Percentiles rank a stretch among this genome's conserved stretches.
Evolutionary conservation across 2,888 invertebrate species (phyloP).

Genomic region (Pterostichus madidus): DNA sequence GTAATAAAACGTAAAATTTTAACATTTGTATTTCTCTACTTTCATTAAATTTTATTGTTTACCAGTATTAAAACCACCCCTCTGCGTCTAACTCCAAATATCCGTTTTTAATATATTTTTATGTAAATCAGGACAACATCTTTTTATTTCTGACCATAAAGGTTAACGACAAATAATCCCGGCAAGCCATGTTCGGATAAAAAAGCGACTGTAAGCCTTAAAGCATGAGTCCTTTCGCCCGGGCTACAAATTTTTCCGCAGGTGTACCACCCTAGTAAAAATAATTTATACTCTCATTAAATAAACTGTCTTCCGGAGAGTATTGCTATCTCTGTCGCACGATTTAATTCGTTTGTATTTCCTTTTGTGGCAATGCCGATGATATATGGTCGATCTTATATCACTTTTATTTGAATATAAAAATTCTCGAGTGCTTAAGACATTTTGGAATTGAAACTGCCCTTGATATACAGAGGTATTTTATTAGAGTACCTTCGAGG

Average conservation of each 20-base stretch:
- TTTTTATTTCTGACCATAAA: too few relatives aligned
- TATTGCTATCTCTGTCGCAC: conserved; percentile 8
- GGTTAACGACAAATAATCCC: too few relatives aligned
- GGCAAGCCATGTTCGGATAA: too few relatives aligned
- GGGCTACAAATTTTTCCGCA: neutral
- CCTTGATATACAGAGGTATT: neutral
- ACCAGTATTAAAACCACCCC: too few relatives aligned
- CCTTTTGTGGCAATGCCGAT: conserved; percentile 7
- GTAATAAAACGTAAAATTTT: too few relatives aligned
- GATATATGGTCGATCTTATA: conserved; percentile 32
- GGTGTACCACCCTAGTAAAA: conserved; percentile 1
- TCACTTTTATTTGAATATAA: conserved; percentile 53
- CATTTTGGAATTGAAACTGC: conserved; percentile 10
- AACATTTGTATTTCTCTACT: too few relatives aligned
- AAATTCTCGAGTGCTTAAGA: conserved; percentile 23
- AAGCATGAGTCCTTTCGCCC: too few relatives aligned
- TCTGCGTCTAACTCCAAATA: too few relatives aligned
- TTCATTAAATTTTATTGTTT: too few relatives aligned
- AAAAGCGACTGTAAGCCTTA: too few relatives aligned
- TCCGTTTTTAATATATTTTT: too few relatives aligned
- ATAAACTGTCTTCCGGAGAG: neutral
- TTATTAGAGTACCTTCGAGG: neutral
- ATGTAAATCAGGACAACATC: too few relatives aligned
- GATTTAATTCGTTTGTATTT: conserved; percentile 21
- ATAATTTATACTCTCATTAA: conserved; percentile 37